Evolutionary conservation across 2,888 invertebrate species (phyloP).

Genomic region (Drosophila prolongata): DNA sequence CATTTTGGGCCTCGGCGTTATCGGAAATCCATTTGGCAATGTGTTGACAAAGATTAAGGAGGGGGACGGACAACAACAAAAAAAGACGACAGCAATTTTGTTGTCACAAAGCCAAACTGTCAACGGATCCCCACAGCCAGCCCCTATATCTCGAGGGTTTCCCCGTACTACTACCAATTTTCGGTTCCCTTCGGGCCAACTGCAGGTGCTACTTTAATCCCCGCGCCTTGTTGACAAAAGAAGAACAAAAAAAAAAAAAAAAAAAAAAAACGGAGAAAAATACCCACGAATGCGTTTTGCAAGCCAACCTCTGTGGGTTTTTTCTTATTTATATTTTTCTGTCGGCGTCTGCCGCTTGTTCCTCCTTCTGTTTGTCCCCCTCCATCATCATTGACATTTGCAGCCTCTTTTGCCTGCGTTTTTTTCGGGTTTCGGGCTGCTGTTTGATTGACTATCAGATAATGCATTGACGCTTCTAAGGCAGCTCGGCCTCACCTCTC

Average conservation of each 20-base stretch:
- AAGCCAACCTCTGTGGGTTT: constrained; percentile 31
- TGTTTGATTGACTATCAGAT: constrained; percentile 70
- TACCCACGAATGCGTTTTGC: constrained; percentile 10
- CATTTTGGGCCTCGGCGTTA: background rate
- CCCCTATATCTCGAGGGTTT: constrained; percentile 1
- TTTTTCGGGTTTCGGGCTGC: constrained; percentile 34
- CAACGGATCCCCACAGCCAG: constrained; percentile 51
- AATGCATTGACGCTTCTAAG: constrained; percentile 74
- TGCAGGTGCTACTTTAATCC: constrained; percentile 76
- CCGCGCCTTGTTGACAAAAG: constrained; percentile 67
- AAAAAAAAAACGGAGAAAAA: background rate
- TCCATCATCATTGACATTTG: constrained; percentile 47
- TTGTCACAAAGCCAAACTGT: constrained; percentile 74
- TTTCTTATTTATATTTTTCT: background rate
- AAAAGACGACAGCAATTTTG: constrained; percentile 69
- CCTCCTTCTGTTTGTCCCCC: constrained; percentile 34
- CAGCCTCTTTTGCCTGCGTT: constrained; percentile 10
- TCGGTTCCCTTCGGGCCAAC: constrained; percentile 41
- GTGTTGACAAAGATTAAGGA: constrained; percentile 71
- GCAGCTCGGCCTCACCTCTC: constrained; percentile 37
- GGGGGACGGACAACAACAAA: constrained; percentile 6
- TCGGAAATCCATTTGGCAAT: constrained; percentile 39
- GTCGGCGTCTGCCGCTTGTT: background rate
- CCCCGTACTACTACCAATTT: constrained; percentile 19
- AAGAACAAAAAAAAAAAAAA: too few relatives aligned